These are phyloP conservation scores for Eumerus sabulonum DNA, from an alignment of 2,888 invertebrate species.

Conservation along the genomic window DNA sequence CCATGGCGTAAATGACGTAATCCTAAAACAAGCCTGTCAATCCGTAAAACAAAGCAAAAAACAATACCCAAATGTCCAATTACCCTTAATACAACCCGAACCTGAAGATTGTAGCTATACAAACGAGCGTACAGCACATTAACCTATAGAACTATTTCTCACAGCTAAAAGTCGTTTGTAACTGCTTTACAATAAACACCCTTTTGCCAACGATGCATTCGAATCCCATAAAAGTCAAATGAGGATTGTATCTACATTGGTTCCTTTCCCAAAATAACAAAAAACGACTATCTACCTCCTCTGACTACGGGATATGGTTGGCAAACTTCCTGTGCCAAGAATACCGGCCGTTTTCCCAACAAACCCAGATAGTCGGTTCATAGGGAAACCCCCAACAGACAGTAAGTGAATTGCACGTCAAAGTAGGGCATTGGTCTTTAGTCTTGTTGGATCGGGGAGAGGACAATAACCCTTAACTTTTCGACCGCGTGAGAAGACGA, in stretches of 20 bases:
- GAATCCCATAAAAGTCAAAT: slow-evolving; percentile 50
- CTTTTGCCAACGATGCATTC: slow-evolving; percentile 41
- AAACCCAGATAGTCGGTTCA: slow-evolving; percentile 24
- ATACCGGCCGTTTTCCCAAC: slow-evolving; percentile 5
- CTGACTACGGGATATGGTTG: too few species aligned
- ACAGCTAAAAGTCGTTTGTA: slow-evolving; percentile 5
- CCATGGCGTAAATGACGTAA: neutral
- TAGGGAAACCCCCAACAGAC: too few species aligned
- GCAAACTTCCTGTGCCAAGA: too few species aligned
- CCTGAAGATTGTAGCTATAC: slow-evolving; percentile 25
- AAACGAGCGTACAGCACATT: slow-evolving; percentile 34
- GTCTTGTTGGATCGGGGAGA: slow-evolving; percentile 10
- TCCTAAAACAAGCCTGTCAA: slow-evolving; percentile 30
- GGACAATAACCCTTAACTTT: slow-evolving; percentile 36
- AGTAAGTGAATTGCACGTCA: neutral
- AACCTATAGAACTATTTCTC: slow-evolving; percentile 56
- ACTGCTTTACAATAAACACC: slow-evolving; percentile 40
- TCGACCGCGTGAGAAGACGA: slow-evolving; percentile 8
- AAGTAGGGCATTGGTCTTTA: slow-evolving; percentile 37
- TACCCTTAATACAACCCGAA: slow-evolving; percentile 44
- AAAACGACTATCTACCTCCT: slow-evolving; percentile 3
- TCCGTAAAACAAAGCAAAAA: slow-evolving; percentile 13
- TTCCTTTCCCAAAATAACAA: slow-evolving; percentile 20
- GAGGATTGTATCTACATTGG: slow-evolving; percentile 14
- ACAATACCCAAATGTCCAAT: slow-evolving; percentile 27